A percentile compares a stretch with the other conserved stretches of the same genome.
Evolutionary conservation across 1,140 invertebrate genomes (phyloP).

Genomic region (Megalopta genalis): DNA sequence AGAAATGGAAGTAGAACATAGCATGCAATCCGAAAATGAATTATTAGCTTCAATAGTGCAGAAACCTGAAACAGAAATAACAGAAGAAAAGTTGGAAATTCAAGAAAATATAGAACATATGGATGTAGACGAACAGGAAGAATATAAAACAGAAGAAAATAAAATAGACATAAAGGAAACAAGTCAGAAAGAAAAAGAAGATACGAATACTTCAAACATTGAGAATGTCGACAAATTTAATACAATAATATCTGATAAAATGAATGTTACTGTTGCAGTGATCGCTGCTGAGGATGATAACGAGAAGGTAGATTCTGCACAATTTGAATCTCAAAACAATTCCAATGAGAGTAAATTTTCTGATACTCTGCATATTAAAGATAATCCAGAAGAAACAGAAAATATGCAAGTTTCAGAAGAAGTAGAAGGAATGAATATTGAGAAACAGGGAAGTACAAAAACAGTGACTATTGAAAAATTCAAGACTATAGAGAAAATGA

Average conservation of each 20-base stretch:
- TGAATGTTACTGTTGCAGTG: neutral
- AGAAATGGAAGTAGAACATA: conserved; percentile 4
- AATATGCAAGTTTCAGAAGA: neutral
- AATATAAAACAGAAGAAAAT: neutral
- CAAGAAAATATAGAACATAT: neutral
- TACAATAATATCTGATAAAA: neutral
- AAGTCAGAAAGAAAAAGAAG: neutral
- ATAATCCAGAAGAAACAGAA: conserved; percentile 1
- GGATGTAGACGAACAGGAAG: neutral
- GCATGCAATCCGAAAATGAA: neutral
- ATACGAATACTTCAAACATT: neutral
- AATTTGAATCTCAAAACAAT: conserved; percentile 6
- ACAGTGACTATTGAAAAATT: neutral
- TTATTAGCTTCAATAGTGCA: neutral
- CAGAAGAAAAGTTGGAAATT: neutral
- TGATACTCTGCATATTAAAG: neutral
- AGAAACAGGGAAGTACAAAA: neutral
- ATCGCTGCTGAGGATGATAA: neutral
- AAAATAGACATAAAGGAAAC: neutral
- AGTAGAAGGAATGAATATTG: neutral
- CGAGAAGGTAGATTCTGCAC: neutral
- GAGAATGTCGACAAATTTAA: neutral
- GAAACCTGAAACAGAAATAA: neutral
- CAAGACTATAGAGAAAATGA: neutral
- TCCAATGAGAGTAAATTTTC: too few relatives aligned